phyloP scores from a whole-genome alignment of 2,113 vertebrate genomes.

The Sialia sialis region DNA sequence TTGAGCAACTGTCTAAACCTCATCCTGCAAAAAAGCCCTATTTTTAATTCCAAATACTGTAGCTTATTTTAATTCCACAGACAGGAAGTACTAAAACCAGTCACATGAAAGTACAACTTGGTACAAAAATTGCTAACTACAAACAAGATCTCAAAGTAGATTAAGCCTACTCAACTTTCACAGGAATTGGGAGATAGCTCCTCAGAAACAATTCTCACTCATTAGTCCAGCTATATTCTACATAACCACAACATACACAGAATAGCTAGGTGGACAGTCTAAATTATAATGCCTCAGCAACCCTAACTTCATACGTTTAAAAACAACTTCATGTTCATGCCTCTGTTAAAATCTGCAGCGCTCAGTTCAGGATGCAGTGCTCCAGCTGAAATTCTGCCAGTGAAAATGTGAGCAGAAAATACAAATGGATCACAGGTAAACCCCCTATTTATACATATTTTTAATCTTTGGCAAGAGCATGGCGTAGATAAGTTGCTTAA shows the following conservation, averaged over 20 bases:
- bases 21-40: accelerated
- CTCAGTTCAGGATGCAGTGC: not conserved
- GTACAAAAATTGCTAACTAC: not conserved
- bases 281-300: not conserved
- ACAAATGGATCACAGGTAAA: not conserved
- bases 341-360: not conserved
- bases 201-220: not conserved
- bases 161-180: not conserved
- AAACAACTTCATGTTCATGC: not conserved
- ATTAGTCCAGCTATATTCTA: not conserved
- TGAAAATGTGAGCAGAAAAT: not conserved
- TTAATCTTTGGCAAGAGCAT: not conserved
- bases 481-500: not conserved
- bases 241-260: not conserved
- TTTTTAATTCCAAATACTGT: not conserved
- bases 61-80: not conserved
- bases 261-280: not conserved
- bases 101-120: not conserved
- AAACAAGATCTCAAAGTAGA: not conserved
- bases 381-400: not conserved
- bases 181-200: not conserved
- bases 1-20: not conserved
- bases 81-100: not conserved
- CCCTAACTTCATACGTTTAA: not conserved
- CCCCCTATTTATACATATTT: not conserved